Percentiles rank a stretch among this genome's conserved stretches.
Conservation (phyloP, 2,113 vertebrate species). For the Gymnobelideus leadbeateri region DNA sequence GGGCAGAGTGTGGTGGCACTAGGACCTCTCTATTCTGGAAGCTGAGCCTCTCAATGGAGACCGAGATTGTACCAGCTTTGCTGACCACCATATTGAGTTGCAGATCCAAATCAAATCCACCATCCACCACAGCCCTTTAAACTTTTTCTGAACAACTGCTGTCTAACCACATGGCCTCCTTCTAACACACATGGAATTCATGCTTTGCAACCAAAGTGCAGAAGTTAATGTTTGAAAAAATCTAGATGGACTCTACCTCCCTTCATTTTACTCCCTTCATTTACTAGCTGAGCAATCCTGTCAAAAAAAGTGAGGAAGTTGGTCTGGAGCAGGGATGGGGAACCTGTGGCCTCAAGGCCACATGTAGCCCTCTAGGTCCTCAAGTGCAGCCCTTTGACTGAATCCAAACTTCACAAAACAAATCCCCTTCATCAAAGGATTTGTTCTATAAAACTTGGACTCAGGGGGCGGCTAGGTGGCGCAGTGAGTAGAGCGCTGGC, state of each 20-base stretch:
- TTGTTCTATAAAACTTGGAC: too few species aligned
- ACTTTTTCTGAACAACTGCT: not conserved
- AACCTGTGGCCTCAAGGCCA: too few species aligned
- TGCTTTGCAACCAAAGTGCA: not conserved
- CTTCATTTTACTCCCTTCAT: too few species aligned
- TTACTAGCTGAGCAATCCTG: too few species aligned
- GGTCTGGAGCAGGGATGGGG: too few species aligned
- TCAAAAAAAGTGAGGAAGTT: too few species aligned
- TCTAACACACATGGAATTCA: not conserved
- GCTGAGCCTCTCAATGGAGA: not conserved
- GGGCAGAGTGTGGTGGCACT: not conserved
- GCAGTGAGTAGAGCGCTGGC: too few species aligned
- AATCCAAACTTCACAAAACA: too few species aligned
- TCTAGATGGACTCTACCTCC: not conserved
- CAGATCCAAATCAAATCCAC: not conserved
- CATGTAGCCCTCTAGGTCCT: too few species aligned
- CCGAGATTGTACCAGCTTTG: not conserved
- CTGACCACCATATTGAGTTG: not conserved
- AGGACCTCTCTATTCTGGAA: not conserved
- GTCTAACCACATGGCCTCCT: not conserved
- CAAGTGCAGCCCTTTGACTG: too few species aligned
- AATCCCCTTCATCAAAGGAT: too few species aligned
- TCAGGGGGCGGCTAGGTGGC: too few species aligned
- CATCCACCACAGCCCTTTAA: not conserved
- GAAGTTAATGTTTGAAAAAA: not conserved